Evolutionary conservation across 2,888 invertebrate genomes (phyloP).

Genomic region (Adelphocoris suturalis): DNA sequence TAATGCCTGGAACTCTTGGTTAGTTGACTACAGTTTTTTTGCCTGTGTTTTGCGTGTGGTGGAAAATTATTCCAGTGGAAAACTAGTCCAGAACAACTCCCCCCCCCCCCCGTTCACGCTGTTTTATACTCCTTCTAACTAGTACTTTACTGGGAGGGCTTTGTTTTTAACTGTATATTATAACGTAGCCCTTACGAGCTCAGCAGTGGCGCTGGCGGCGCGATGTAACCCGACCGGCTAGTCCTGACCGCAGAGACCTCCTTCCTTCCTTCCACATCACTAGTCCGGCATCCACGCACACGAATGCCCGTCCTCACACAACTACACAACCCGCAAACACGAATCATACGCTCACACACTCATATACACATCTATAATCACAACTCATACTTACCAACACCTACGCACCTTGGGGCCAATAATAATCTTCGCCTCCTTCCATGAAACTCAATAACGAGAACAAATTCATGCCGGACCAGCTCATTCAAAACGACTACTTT

Average conservation of each 20-base stretch:
- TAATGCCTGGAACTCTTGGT: too few relatives aligned
- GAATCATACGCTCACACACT: neutral
- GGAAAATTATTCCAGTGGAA: too few relatives aligned
- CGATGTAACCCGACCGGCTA: neutral
- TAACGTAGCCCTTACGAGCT: neutral
- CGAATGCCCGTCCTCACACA: neutral
- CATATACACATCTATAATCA: too few relatives aligned
- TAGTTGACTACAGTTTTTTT: too few relatives aligned
- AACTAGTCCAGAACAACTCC: too few relatives aligned
- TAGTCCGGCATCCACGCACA: neutral
- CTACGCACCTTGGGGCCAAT: neutral
- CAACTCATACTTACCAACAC: too few relatives aligned
- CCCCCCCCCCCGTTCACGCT: too few relatives aligned
- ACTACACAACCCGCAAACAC: neutral
- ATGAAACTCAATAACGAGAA: slow-evolving; percentile 8
- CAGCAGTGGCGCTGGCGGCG: neutral
- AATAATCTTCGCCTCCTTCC: too few relatives aligned
- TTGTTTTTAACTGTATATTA: too few relatives aligned
- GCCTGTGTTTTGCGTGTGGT: too few relatives aligned
- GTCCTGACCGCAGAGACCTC: slow-evolving; percentile 4
- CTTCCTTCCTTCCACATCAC: slow-evolving; percentile 31
- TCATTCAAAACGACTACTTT: neutral
- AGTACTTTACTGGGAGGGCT: too few relatives aligned
- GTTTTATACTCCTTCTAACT: too few relatives aligned
- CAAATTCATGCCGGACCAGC: neutral